A percentile compares a stretch with the other conserved stretches of the same genome.
Evolutionary conservation across 2,797 vertebrate species (phyloP).

Genomic region (Alfaro cultratus): DNA sequence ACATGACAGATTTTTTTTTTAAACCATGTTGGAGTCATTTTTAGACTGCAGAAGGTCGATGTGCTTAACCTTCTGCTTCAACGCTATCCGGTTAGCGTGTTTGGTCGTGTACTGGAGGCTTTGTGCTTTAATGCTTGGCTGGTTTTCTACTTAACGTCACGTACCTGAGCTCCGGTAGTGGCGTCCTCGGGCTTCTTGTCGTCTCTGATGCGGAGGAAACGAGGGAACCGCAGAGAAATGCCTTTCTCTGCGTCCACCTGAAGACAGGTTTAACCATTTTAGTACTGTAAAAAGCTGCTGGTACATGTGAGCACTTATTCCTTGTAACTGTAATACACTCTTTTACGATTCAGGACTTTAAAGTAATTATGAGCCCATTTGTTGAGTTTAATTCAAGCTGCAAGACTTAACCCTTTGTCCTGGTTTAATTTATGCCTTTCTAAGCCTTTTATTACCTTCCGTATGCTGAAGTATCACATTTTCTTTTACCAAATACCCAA

Average conservation of each 20-base stretch:
- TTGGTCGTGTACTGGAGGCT: not conserved
- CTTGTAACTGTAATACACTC: not conserved
- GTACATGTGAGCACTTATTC: not conserved
- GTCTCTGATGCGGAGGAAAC: conserved; percentile 86
- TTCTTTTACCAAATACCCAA: not conserved
- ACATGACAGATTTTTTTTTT: conserved; percentile 6
- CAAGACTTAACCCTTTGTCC: conserved; percentile 6
- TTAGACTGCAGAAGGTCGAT: not conserved
- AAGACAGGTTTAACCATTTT: not conserved
- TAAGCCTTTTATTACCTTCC: conserved; percentile 8
- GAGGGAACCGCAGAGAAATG: conserved; percentile 92
- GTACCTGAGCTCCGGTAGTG: conserved; percentile 87
- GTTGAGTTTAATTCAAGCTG: conserved; percentile 16
- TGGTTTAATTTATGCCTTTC: conserved; percentile 5
- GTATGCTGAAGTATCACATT: not conserved
- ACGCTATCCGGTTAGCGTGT: not conserved
- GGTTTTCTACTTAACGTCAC: not conserved
- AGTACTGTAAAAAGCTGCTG: not conserved
- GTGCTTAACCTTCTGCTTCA: conserved; percentile 10
- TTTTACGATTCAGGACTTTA: not conserved
- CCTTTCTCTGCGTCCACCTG: conserved; percentile 92
- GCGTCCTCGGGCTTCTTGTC: conserved; percentile 91
- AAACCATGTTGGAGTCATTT: not conserved
- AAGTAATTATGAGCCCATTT: not conserved
- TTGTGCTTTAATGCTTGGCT: not conserved